phyloP scores from a whole-genome alignment of 2,888 invertebrate species.

The Lithophane leautieri region DNA sequence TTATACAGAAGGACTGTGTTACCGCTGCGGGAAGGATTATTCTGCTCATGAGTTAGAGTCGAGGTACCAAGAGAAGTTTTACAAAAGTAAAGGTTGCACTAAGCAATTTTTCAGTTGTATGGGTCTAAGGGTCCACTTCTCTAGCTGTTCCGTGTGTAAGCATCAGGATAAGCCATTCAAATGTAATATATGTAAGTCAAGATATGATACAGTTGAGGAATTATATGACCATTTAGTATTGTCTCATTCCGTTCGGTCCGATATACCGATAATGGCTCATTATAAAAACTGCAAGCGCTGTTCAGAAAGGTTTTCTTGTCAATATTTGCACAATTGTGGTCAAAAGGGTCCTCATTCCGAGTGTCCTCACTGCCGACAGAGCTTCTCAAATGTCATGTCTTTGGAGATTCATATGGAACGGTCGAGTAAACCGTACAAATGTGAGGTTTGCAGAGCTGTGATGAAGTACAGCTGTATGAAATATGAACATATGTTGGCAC shows the following conservation, averaged over 20 bases:
- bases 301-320: slow-evolving; percentile 9
- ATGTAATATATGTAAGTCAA: slow-evolving; percentile 37
- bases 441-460: slow-evolving; percentile 63
- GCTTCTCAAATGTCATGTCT: slow-evolving; percentile 55
- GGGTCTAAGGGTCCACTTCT: slow-evolving; percentile 3
- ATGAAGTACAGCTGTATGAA: slow-evolving; percentile 68
- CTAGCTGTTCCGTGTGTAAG: neutral
- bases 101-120: slow-evolving; percentile 63
- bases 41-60: slow-evolving; percentile 11
- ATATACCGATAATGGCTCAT: slow-evolving; percentile 51
- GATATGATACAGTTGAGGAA: neutral
- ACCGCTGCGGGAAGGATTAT: slow-evolving; percentile 69
- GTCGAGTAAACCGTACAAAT: slow-evolving; percentile 16
- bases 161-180: fast-evolving
- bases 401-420: slow-evolving; percentile 53
- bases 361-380: slow-evolving; percentile 68
- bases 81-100: neutral
- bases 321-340: slow-evolving; percentile 64
- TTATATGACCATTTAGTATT: slow-evolving; percentile 60
- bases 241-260: slow-evolving; percentile 73
- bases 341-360: neutral
- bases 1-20: slow-evolving; percentile 65
- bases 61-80: neutral
- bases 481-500: slow-evolving; percentile 70
- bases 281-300: slow-evolving; percentile 57